Evolutionary conservation across 2,888 invertebrate species (phyloP), one percentile per base, ranked within the genome.

Genomic region (Leptinotarsa haldemani): DNA sequence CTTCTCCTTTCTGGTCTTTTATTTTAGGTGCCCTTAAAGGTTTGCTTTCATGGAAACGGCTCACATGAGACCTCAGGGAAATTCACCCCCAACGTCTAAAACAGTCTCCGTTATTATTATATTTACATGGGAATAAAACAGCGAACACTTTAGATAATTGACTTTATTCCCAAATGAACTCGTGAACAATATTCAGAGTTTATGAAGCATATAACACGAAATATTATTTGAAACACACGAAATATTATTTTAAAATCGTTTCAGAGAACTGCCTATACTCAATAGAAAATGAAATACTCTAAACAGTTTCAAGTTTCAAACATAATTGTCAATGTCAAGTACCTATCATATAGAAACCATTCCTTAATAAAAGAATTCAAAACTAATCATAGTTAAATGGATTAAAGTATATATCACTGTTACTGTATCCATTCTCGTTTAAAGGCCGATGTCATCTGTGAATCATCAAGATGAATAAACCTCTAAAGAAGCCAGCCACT

Each of bases 41-140:
- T 22, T 56, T 15, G 22, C 22, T 22, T 61, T n/a, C 61, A 61
- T 40, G 61, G n/a, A 61, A 61, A 61, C 30, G 16, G 30, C 30
- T 15, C 61, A 40, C 61, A 61, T 30, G n/a, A 30, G 61, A 40
- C 61, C 40, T n/a, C 61, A 61, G 61, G 61, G 61, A 61, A 61
- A 61, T 61, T 30, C 12, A 61, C 3, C 40, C 18, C 61, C 30
- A 61, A 61, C 61, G 18, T 61, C 30, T 61, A 40, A 61, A 61
- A 16, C 40, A 30, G 16, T 40, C 61, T n/a, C 30, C 56, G 16
- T 56, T 56, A 40, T 61, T 61, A 61, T 61, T 30, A 61, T 61
- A 61, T 61, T 16, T 40, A 61, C 61, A 61, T 61, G 25, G 30
- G 12, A 30, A 61, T 61, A 61, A 61, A 61, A 61, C 40, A 40